phyloP scores from a whole-genome alignment of 2,888 invertebrate species.

The Entomobrya multifasciata region DNA sequence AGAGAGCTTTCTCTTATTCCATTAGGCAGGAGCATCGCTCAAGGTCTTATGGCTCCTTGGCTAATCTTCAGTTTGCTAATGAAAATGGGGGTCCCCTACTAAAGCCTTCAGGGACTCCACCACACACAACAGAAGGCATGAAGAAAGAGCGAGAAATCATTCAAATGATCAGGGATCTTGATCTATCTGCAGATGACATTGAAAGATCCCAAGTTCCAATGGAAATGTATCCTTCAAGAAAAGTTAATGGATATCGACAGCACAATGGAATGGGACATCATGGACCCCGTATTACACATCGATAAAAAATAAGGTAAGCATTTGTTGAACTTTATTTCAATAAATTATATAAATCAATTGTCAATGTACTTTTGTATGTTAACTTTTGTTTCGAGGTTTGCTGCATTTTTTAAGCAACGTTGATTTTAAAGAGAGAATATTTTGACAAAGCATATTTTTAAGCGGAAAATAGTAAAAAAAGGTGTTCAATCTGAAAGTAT shows the following conservation, averaged over 20 bases:
- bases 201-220: conserved; percentile 82
- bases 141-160: conserved; percentile 95
- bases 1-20: conserved; percentile 95
- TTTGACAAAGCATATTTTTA: no score
- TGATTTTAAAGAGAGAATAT: no score
- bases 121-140: conserved; percentile 84
- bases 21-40: conserved; percentile 96
- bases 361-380: no score
- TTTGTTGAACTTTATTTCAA: neutral
- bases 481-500: neutral
- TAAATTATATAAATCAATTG: no score
- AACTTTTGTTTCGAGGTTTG: no score
- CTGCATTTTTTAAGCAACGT: no score
- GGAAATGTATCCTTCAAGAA: conserved; percentile 78
- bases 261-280: conserved; percentile 76
- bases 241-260: conserved; percentile 75
- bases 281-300: conserved; percentile 80
- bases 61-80: conserved; percentile 91
- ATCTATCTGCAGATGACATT: conserved; percentile 89
- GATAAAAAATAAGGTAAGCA: conserved; percentile 63
- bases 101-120: conserved; percentile 77
- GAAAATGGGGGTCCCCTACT: conserved; percentile 77
- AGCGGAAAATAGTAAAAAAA: neutral
- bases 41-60: conserved; percentile 94
- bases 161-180: conserved; percentile 95